Evolutionary conservation across 1,140 invertebrate species (phyloP).

Genomic region (Pomacea maculata): DNA sequence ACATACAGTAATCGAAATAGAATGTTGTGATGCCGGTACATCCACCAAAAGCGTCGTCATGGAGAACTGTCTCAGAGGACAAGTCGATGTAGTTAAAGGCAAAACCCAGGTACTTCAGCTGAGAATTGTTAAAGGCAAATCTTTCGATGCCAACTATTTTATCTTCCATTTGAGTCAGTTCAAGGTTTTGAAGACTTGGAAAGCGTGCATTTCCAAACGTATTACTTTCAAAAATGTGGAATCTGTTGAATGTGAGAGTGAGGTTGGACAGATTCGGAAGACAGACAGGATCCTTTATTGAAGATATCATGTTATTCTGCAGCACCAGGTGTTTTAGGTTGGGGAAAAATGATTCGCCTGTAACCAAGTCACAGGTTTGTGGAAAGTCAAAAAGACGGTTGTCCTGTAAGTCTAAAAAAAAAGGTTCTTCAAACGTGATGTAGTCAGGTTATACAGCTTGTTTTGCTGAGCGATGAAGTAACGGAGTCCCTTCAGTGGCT

Average conservation of each 20-base stretch:
- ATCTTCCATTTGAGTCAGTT: neutral
- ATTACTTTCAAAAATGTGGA: neutral
- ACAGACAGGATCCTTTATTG: neutral
- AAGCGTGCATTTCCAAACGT: constrained; percentile 1
- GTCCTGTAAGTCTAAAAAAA: neutral
- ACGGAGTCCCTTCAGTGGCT: neutral
- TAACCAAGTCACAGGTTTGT: neutral
- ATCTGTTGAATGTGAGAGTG: constrained; percentile 1
- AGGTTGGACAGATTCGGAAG: neutral
- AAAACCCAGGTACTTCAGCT: neutral
- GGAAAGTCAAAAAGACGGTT: constrained; percentile 7
- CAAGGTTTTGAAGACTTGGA: neutral
- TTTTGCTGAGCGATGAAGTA: neutral
- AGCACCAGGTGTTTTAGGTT: neutral
- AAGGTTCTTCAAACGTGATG: neutral
- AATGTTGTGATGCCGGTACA: neutral
- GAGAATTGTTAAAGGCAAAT: constrained; percentile 13
- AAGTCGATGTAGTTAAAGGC: neutral
- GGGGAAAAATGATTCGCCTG: neutral
- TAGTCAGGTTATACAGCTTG: neutral
- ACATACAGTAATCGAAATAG: neutral
- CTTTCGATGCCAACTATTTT: constrained; percentile 4
- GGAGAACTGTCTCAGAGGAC: neutral
- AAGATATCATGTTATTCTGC: neutral
- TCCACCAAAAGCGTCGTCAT: constrained; percentile 3